Conservation (phyloP, 2,888 invertebrate genomes). For the Tetrapedia diversipes region DNA sequence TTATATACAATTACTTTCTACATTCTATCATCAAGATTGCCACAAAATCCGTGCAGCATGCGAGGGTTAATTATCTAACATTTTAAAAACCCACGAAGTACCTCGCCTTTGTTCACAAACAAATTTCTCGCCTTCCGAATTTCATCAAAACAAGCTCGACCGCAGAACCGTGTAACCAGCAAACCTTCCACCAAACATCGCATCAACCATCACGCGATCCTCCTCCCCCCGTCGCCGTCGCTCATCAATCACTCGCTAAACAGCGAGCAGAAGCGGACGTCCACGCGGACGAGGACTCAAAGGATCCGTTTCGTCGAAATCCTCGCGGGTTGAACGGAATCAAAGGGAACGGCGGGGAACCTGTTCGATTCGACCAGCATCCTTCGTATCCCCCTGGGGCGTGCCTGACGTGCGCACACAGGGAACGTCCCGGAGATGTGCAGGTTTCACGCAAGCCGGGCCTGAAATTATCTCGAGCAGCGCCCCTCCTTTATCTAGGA, state of each 20-base stretch:
- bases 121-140: no score
- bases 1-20: no score
- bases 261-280: not conserved
- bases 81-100: no score
- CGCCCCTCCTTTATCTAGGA: conserved; percentile 62
- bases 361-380: conserved; percentile 1
- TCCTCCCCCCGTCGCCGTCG: not conserved
- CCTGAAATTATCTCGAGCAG: conserved; percentile 57
- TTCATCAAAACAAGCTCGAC: no score
- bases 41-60: no score
- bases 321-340: not conserved
- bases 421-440: conserved; percentile 30
- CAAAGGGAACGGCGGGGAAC: conserved; percentile 14
- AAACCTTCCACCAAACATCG: not conserved
- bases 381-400: conserved; percentile 29
- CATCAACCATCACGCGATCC: not conserved
- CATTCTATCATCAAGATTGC: no score
- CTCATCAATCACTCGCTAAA: not conserved
- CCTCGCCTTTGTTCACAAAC: no score
- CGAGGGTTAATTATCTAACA: no score
- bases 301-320: conserved; percentile 29
- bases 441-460: conserved; percentile 22
- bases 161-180: no score
- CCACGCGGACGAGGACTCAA: not conserved
- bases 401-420: conserved; percentile 42